Evolutionary conservation across 2,888 invertebrate genomes (phyloP).

Genomic region (Tenthredo scrophulariae): DNA sequence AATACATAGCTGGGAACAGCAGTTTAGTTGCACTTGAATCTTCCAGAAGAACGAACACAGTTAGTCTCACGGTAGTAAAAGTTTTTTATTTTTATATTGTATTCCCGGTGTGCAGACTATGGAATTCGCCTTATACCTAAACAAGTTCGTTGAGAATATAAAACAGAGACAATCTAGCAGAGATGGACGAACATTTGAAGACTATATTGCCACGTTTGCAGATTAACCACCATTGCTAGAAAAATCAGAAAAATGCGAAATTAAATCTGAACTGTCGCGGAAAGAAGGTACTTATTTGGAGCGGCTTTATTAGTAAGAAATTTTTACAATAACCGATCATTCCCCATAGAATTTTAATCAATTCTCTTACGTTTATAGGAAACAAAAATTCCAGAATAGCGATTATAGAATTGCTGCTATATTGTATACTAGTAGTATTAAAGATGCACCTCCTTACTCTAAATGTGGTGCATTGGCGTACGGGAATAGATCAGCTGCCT

Average conservation of each 20-base stretch:
- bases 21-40: background rate
- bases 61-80: background rate
- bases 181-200: background rate
- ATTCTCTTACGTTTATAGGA: background rate
- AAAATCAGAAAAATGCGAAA: background rate
- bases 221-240: background rate
- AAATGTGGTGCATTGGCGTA: background rate
- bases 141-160: background rate
- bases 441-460: background rate
- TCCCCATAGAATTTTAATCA: background rate
- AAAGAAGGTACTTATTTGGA: background rate
- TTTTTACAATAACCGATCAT: background rate
- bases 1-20: background rate
- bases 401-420: background rate
- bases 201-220: background rate
- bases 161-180: background rate
- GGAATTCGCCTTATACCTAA: background rate
- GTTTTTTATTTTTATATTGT: background rate
- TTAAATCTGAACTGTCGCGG: background rate
- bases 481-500: conserved; percentile 4
- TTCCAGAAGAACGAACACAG: background rate
- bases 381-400: background rate
- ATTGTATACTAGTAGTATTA: background rate
- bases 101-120: background rate
- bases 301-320: background rate